Evolutionary conservation across 2,113 vertebrate species (phyloP), one percentile per base, ranked within the genome.

Genomic region (Manacus vitellinus): DNA sequence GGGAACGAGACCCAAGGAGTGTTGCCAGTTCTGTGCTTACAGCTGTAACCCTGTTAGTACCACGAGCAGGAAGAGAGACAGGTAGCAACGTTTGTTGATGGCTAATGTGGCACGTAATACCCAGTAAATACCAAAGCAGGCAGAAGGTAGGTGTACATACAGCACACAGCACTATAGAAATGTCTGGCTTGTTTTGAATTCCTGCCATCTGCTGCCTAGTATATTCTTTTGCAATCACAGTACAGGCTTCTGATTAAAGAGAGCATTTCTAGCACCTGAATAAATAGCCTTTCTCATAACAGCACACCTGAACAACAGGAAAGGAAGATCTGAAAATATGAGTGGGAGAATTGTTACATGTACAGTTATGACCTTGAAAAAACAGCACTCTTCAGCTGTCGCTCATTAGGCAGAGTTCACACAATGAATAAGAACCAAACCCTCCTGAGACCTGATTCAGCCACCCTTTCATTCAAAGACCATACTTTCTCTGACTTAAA

Each of bases 341-440:
- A 88, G 82, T 14, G 35, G 71, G 27, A 92, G 65, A 78, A 83
- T 37, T 71, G 76, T 84, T 84, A 84, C 61, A 9, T 47, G 52
- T 65, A 30, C 77, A 89, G 78, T 81, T 95, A 76, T 22, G 88
- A 94, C 92, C 94, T 95, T 92, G 94, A 91, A 33, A 63, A 81
- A 90, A 9, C 72, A 89, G 83, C 56, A 18, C 17, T 62, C 49
- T 44, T 75, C 65, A 83, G 70, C 73, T 90, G 73, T 85, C 5
- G 0, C 88, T 95, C 80, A 72, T 94, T 88, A 95, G 93, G 49
- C 27, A 55, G 54, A 88, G 76, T 79, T 93, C 85, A 82, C 56
- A 82, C 33, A 86, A 31, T 43, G 94, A 84, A 41, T 56, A 67
- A 77, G 79, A 80, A 84, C 59, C 58, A 67, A 96, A 73, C 30